Conservation (phyloP, 2,888 invertebrate genomes). For the Acanthacorydalis orientalis region DNA sequence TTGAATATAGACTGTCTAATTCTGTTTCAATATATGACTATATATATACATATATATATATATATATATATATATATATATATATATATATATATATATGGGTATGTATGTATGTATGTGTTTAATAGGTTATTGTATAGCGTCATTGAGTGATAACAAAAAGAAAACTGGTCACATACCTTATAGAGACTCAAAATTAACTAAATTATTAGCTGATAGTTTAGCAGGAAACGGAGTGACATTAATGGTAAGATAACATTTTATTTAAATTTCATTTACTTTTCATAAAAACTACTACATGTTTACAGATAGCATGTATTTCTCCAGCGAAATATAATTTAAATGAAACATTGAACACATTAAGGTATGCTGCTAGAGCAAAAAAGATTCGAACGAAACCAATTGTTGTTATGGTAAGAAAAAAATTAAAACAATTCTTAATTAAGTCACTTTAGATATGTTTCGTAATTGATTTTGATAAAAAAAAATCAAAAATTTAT, state of each 20-base stretch:
- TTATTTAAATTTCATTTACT: slow-evolving; percentile 1
- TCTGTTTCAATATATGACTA: no score
- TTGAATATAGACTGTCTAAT: no score
- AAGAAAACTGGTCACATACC: slow-evolving; percentile 76
- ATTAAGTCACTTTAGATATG: neutral
- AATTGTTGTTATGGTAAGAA: slow-evolving; percentile 74
- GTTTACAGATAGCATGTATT: slow-evolving; percentile 75
- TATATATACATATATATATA: no score
- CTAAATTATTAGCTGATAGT: slow-evolving; percentile 83
- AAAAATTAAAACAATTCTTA: neutral
- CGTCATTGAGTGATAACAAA: slow-evolving; percentile 70
- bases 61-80: no score
- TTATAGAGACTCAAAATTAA: slow-evolving; percentile 85
- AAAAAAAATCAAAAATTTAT: slow-evolving; percentile 13
- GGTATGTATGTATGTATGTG: no score
- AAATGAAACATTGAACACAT: slow-evolving; percentile 76
- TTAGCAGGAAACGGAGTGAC: slow-evolving; percentile 88
- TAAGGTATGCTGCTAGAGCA: slow-evolving; percentile 81
- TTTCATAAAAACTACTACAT: neutral
- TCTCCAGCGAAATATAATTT: slow-evolving; percentile 77
- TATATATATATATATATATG: no score
- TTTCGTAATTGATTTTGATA: neutral
- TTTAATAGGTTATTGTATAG: slow-evolving; percentile 74
- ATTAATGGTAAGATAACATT: slow-evolving; percentile 53
- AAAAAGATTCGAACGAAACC: slow-evolving; percentile 88